A percentile compares a stretch with the other conserved stretches of the same genome.
phyloP scores from a whole-genome alignment of 2,888 invertebrate species.

The Eucera pruinosa region DNA sequence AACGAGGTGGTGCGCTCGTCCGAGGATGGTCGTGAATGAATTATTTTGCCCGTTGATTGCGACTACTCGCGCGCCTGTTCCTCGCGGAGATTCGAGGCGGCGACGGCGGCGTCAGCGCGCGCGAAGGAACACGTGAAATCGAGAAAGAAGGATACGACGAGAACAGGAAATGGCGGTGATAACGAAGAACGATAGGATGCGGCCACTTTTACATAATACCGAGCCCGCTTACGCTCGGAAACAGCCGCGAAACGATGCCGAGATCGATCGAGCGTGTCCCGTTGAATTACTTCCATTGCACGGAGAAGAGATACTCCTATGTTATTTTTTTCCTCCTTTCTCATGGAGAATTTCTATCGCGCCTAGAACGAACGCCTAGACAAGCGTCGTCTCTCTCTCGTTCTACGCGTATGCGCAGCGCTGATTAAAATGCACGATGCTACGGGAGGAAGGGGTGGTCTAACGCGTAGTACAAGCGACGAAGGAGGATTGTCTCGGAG shows the following conservation, averaged over 20 bases:
- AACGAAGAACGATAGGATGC: constrained; percentile 25
- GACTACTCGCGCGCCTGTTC: background rate
- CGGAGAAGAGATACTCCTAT: background rate
- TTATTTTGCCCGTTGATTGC: background rate
- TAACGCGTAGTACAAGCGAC: background rate
- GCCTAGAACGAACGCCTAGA: background rate
- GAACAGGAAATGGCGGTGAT: constrained; percentile 35
- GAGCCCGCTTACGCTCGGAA: background rate
- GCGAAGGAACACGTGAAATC: constrained; percentile 10
- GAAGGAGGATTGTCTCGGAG: constrained; percentile 13
- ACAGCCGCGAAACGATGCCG: constrained; percentile 19
- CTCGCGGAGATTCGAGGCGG: background rate
- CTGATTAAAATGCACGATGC: constrained; percentile 28
- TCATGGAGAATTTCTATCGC: background rate
- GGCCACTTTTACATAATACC: constrained; percentile 40
- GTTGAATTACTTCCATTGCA: constrained; percentile 17
- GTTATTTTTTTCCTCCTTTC: background rate
- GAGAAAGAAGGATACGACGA: constrained; percentile 22
- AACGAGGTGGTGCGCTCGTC: background rate
- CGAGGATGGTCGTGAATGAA: constrained; percentile 9
- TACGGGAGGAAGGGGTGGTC: background rate
- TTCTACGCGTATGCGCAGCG: background rate
- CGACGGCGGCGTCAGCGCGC: no score
- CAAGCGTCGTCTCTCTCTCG: constrained; percentile 8
- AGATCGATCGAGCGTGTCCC: constrained; percentile 46